phyloP scores from a whole-genome alignment of 2,888 invertebrate genomes.

The Buathra laborator region DNA sequence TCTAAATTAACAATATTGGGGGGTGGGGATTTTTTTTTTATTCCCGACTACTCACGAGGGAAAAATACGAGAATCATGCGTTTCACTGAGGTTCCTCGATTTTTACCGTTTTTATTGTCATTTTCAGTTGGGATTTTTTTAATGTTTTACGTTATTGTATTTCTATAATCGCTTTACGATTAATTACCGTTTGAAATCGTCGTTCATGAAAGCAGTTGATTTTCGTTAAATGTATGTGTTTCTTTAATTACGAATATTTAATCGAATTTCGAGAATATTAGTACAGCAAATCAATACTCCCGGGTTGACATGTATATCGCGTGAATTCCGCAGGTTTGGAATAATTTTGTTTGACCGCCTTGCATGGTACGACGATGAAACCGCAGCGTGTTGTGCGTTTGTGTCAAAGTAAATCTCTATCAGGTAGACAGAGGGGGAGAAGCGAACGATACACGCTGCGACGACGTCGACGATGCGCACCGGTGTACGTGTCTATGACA shows the following conservation, averaged over 20 bases:
- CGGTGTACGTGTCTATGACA: slow-evolving; percentile 74
- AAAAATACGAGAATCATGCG: too few species aligned
- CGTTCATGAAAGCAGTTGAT: too few species aligned
- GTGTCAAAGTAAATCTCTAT: slow-evolving; percentile 65
- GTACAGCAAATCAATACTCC: too few species aligned
- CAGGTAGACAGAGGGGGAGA: slow-evolving; percentile 25
- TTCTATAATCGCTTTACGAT: too few species aligned
- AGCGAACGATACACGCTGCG: slow-evolving; percentile 43
- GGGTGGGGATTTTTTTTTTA: too few species aligned
- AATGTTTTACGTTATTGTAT: too few species aligned
- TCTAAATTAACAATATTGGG: too few species aligned
- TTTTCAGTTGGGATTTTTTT: too few species aligned
- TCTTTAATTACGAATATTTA: not conserved
- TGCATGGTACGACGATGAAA: not conserved
- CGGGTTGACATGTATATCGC: not conserved
- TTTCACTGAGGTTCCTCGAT: too few species aligned
- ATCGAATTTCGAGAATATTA: not conserved
- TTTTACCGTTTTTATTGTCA: too few species aligned
- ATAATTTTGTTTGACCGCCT: slow-evolving; percentile 29
- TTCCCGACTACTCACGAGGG: too few species aligned
- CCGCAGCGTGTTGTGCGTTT: slow-evolving; percentile 24
- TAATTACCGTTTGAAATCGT: too few species aligned
- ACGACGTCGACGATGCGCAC: slow-evolving; percentile 22
- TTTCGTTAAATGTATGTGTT: not conserved
- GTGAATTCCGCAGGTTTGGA: slow-evolving; percentile 14